Base-by-base conservation (phyloP, 2,797 vertebrate species). In the Propithecus deckenii region DNA sequence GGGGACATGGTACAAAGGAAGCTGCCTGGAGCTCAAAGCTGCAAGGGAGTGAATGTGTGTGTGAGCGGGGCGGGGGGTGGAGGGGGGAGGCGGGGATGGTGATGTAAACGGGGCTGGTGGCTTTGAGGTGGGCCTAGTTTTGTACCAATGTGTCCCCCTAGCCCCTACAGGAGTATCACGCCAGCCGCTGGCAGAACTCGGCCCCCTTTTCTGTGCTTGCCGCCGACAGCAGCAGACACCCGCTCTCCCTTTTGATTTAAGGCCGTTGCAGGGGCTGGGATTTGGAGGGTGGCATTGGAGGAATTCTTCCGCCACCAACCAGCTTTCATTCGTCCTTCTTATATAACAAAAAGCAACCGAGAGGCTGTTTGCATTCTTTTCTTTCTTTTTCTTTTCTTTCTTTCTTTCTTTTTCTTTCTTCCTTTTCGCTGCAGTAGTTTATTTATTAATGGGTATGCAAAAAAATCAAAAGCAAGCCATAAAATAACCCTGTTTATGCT, bases 401-500 rank as follows among this genome's bases (percentile, higher is more conserved):
- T 85, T 43, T 50, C 35, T 38, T 6, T 22, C 3, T 18, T n/a
- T 57, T 46, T 48, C 38, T 85, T 43, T 50, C 35, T 38, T 6
- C 22, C 4, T 18, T 63, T 76, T 43, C 41, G 65, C 89, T 97
- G 97, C 97, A 96, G 96, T 81, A 9, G 89, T 92, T 97, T 95
- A 15, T 50, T 98, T 93, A 92, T 79, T 89, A 22, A 48, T 57
- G 17, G 88, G 86, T 46, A 7, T 61, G n/a, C 55, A 91, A 96
- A 95, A 95, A 97, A 63, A 41, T 20, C 11, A 43, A 74, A 76
- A 22, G 28, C 20, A 67, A 74, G 79, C 30, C 46, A 89, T 83
- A 89, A 96, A 97, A 96, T 59, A 96, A 67, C 74, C 93, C 94
- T 97, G 96, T 97, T 98, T 98, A 88, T 96, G 96, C 91, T 91